phyloP scores from a whole-genome alignment of 2,888 invertebrate genomes.

The Arge pagana region DNA sequence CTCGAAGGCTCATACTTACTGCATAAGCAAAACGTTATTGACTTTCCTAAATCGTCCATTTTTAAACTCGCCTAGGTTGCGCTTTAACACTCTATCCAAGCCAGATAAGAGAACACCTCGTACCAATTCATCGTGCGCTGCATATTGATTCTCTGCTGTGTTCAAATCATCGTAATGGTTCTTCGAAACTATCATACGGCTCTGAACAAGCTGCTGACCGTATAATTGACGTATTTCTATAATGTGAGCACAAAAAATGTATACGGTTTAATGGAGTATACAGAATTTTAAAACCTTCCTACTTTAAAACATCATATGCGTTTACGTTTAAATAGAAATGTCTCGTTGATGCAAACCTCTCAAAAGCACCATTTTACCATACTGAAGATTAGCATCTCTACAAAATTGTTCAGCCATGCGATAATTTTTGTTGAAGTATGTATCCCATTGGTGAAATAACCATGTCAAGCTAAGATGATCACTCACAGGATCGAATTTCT shows the following conservation, averaged over 20 bases:
- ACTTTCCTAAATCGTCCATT: conserved; percentile 62
- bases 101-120: conserved; percentile 66
- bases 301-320: too few species aligned
- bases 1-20: conserved; percentile 54
- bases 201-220: conserved; percentile 61
- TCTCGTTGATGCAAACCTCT: conserved; percentile 61
- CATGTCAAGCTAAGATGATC: conserved; percentile 68
- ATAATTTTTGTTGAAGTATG: conserved; percentile 40
- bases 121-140: conserved; percentile 64
- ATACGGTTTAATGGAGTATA: too few species aligned
- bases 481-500: conserved; percentile 61
- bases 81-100: conserved; percentile 62
- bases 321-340: conserved; percentile 28
- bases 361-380: conserved; percentile 61
- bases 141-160: conserved; percentile 59
- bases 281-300: too few species aligned
- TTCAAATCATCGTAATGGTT: conserved; percentile 38
- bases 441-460: conserved; percentile 63
- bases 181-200: conserved; percentile 53
- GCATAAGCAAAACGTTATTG: conserved; percentile 59
- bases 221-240: conserved; percentile 64
- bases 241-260: conserved; percentile 35
- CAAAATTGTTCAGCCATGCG: conserved; percentile 57
- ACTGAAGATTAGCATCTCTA: conserved; percentile 55
- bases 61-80: conserved; percentile 59